Evolutionary conservation across 2,888 invertebrate genomes (phyloP).

Genomic region (Eilema caniola): DNA sequence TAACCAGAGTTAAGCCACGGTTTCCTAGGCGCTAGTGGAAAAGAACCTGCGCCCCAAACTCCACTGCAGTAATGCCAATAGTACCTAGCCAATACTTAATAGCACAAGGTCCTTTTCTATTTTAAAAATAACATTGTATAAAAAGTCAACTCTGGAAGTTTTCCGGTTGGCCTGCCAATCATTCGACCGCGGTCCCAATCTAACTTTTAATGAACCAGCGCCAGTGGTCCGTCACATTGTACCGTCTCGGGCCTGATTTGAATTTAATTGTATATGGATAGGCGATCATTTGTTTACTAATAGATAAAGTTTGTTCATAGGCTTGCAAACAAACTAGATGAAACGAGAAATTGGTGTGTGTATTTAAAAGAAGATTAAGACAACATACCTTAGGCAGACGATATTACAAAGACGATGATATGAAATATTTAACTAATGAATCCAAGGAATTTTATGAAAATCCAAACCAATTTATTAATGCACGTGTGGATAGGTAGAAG

Average conservation of each 20-base stretch:
- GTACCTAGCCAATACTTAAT: not conserved
- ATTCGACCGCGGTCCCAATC: conserved; percentile 39
- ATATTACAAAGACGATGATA: not conserved
- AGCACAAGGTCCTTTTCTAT: not conserved
- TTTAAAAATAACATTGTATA: conserved; percentile 1
- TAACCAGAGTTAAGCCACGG: too few relatives aligned
- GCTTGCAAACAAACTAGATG: not conserved
- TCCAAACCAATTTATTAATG: not conserved
- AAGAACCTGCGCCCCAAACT: not conserved
- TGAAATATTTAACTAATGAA: not conserved
- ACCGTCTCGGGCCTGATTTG: conserved; percentile 36
- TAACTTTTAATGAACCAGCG: conserved; percentile 53
- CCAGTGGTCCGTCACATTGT: conserved; percentile 21
- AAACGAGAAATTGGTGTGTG: not conserved
- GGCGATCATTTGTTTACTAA: conserved; percentile 33
- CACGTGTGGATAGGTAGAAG: not conserved
- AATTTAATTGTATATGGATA: conserved; percentile 49
- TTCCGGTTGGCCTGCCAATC: conserved; percentile 15
- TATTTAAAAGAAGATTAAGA: not conserved
- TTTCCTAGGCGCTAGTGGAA: too few relatives aligned
- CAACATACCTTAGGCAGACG: not conserved
- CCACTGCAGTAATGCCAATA: not conserved
- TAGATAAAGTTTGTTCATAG: conserved; percentile 12
- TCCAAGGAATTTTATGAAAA: too few relatives aligned
- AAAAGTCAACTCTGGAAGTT: conserved; percentile 19